phyloP scores from a whole-genome alignment of 2,888 invertebrate genomes.

The Meiosimyza platycephala region DNA sequence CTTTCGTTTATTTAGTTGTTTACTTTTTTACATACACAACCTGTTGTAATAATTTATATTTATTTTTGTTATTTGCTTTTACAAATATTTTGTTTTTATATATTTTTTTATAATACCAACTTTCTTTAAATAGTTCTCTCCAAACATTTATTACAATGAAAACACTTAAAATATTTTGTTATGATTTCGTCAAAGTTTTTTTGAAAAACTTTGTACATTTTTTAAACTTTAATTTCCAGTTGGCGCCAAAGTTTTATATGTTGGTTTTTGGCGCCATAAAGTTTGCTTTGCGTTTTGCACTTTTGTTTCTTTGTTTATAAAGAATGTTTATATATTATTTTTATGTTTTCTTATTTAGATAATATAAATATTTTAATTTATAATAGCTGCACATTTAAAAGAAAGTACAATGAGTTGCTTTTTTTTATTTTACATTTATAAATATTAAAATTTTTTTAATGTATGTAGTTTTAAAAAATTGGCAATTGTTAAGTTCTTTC shows the following conservation, averaged over 20 bases:
- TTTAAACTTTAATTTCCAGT: background rate
- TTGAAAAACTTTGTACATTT: constrained; percentile 3
- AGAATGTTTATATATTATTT: background rate
- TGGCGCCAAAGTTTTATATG: background rate
- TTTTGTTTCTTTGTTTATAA: background rate
- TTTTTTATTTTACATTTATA: constrained; percentile 24
- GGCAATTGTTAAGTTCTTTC: constrained; percentile 25
- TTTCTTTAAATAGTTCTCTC: background rate
- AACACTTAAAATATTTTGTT: constrained; percentile 22
- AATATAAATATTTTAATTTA: constrained; percentile 29
- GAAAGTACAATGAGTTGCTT: constrained; percentile 33
- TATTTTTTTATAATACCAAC: background rate
- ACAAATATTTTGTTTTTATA: constrained; percentile 12
- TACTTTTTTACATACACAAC: constrained; percentile 31
- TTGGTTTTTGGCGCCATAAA: background rate
- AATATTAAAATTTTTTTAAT: constrained; percentile 18
- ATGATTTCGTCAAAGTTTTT: constrained; percentile 1
- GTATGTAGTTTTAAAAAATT: constrained; percentile 25
- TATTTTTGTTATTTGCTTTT: constrained; percentile 20
- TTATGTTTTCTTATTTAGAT: constrained; percentile 5
- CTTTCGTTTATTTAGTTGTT: constrained; percentile 24
- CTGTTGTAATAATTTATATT: constrained; percentile 27
- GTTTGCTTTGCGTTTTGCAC: background rate
- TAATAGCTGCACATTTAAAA: constrained; percentile 45
- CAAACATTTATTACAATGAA: constrained; percentile 22